phyloP scores from a whole-genome alignment of 2,113 vertebrate species.

The Prinia subflava region DNA sequence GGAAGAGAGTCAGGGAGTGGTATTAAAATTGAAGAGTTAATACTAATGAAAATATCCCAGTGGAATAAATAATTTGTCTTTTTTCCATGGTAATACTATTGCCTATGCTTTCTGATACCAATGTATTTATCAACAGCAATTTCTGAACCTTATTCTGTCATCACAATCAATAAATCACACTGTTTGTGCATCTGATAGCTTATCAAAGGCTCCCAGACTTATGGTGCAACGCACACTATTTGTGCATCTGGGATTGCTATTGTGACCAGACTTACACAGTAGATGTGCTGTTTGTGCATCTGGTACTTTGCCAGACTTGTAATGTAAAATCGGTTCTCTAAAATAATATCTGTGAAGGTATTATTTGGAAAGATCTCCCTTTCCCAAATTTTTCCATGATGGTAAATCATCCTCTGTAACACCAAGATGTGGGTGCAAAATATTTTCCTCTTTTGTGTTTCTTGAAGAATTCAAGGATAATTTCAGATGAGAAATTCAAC shows the following conservation, averaged over 20 bases:
- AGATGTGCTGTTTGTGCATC: not conserved
- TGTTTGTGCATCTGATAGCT: not conserved
- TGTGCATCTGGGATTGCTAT: not conserved
- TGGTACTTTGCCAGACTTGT: not conserved
- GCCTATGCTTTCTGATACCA: not conserved
- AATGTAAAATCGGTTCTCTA: not conserved
- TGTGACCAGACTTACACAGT: not conserved
- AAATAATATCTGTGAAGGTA: not conserved
- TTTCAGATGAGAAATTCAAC: not conserved
- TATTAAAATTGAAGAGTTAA: not conserved
- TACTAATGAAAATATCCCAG: not conserved
- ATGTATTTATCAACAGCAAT: not conserved
- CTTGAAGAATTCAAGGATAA: not conserved
- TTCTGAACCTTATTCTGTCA: not conserved
- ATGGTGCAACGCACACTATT: not conserved
- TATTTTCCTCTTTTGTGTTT: not conserved
- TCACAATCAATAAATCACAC: not conserved
- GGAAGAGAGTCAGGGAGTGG: rapidly evolving
- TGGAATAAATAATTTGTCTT: not conserved
- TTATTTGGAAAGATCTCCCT: not conserved
- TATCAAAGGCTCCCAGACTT: not conserved
- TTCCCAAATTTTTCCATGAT: not conserved
- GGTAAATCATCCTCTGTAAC: not conserved
- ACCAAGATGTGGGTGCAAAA: not conserved
- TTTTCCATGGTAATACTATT: not conserved